Evolutionary conservation across 2,888 invertebrate genomes (phyloP), one percentile per base, ranked within the genome.

Genomic region (Frankliniella intonsa): DNA sequence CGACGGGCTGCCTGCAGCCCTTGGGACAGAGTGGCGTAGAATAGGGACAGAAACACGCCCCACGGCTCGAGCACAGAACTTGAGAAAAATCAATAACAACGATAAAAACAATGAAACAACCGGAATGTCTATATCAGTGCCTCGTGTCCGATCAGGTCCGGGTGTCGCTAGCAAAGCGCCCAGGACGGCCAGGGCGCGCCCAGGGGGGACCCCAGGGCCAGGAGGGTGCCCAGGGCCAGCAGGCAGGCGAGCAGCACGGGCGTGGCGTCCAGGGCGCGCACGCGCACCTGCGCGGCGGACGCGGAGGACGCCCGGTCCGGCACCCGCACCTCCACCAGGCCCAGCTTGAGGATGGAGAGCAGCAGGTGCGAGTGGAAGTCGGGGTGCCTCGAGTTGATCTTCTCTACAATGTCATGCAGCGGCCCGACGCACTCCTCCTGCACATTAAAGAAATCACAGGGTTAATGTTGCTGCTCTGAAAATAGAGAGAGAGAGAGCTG

Each of bases 331-430:
- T 96, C 95, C 82, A 96, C 95, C 90, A 96, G 96, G 82, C 96
- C 96, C 90, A 96, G 94, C 90, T 96, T 96, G 90, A 96, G 95
- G 88, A 96, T 95, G 85, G 96, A 96, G 83, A 96, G 91, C 65
- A 96, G 91, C 83, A 95, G 92, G 88, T 96, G 95, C 81, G 95
- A 95, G 86, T 94, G 94, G 85, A 96, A 93, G 86, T 95, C 94
- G 84, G 94, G 93, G 88, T 95, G 93, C 86, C 94, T 93, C 81
- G 93, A 92, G 89, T 96, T 96, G 87, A 97, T 95, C 86, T 95
- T 93, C 84, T 94, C 92, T 87, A 94, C 95, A 84, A 96, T 92
- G 84, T 93, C 91, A 88, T 95, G 94, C 84, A 96, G 89, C 84
- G 95, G 92, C 85, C 93, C 92, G 82, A 93, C 94, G 89, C 96